Conservation (phyloP, 2,113 vertebrate species). For the Garra rufa region DNA sequence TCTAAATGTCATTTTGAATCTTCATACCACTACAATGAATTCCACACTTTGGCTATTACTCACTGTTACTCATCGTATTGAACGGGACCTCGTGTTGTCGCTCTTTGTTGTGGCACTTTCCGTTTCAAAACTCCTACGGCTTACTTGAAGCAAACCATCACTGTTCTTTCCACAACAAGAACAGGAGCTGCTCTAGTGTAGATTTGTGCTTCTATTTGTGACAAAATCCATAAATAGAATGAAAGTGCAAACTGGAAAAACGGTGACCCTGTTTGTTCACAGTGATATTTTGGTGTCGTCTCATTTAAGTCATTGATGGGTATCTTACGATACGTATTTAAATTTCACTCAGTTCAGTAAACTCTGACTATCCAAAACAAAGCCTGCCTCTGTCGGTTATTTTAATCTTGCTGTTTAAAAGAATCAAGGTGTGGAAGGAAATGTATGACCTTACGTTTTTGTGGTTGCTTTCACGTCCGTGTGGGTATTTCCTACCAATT, state of each 20-base stretch:
- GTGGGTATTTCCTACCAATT: conserved; percentile 56
- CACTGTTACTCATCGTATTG: conserved; percentile 74
- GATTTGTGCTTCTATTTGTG: not conserved
- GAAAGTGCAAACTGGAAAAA: not conserved
- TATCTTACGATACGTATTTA: not conserved
- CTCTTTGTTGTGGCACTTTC: conserved; percentile 80
- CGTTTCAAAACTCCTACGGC: conserved; percentile 82
- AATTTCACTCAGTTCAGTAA: not conserved
- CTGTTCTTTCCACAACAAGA: conserved; percentile 78
- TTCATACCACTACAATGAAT: conserved; percentile 75
- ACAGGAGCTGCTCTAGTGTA: not conserved
- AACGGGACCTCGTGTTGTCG: conserved; percentile 69
- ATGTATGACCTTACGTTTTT: conserved; percentile 52
- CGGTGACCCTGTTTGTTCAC: not conserved
- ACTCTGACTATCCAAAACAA: conserved; percentile 16
- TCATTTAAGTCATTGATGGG: not conserved
- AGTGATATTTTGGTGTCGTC: not conserved
- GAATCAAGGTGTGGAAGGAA: conserved; percentile 51
- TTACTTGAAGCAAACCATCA: conserved; percentile 82
- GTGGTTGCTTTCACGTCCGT: conserved; percentile 50
- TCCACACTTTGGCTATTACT: conserved; percentile 82
- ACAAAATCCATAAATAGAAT: not conserved
- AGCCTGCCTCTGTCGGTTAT: conserved; percentile 29
- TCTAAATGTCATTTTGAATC: conserved; percentile 77
- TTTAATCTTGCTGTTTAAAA: conserved; percentile 53